A percentile compares a stretch with the other conserved stretches of the same genome.
These are phyloP conservation scores for Melanotus villosus DNA, from an alignment of 2,888 invertebrate genomes.

Conservation along the genomic window DNA sequence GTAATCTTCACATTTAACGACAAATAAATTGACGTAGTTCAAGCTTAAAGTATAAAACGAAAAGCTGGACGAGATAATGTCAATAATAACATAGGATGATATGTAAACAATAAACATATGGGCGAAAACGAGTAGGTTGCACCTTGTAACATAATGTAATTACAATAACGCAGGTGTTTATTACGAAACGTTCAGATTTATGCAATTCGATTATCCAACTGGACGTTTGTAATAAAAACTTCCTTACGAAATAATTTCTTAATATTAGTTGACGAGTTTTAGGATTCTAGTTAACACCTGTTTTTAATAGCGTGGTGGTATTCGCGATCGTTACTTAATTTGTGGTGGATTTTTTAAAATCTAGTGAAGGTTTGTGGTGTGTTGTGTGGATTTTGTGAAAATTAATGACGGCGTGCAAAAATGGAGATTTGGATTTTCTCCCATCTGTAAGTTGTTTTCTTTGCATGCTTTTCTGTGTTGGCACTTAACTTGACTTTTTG, in stretches of 20 bases:
- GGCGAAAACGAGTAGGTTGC: slow-evolving; percentile 31
- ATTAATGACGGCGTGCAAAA: too few relatives aligned
- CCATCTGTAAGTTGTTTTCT: too few relatives aligned
- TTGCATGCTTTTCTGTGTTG: too few relatives aligned
- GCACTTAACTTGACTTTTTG: too few relatives aligned
- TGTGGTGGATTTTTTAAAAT: too few relatives aligned
- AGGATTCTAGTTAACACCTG: not conserved
- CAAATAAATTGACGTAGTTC: slow-evolving; percentile 10
- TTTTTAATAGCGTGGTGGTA: not conserved
- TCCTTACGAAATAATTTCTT: not conserved
- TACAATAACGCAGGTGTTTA: slow-evolving; percentile 15
- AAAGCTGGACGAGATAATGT: slow-evolving; percentile 1
- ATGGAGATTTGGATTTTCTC: too few relatives aligned
- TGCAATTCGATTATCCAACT: not conserved
- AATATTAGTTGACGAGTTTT: not conserved
- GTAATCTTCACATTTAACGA: not conserved
- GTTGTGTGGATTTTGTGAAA: too few relatives aligned
- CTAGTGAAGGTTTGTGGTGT: too few relatives aligned
- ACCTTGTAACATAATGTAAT: slow-evolving; percentile 15
- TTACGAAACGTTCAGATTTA: not conserved
- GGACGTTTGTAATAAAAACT: not conserved
- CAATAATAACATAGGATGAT: slow-evolving; percentile 19
- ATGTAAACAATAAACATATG: slow-evolving; percentile 42
- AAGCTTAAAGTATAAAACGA: too few relatives aligned
- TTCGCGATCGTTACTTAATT: not conserved